These are phyloP conservation scores for Drosophila repleta DNA, from an alignment of 1,140 invertebrate genomes.

Conservation along the genomic window DNA sequence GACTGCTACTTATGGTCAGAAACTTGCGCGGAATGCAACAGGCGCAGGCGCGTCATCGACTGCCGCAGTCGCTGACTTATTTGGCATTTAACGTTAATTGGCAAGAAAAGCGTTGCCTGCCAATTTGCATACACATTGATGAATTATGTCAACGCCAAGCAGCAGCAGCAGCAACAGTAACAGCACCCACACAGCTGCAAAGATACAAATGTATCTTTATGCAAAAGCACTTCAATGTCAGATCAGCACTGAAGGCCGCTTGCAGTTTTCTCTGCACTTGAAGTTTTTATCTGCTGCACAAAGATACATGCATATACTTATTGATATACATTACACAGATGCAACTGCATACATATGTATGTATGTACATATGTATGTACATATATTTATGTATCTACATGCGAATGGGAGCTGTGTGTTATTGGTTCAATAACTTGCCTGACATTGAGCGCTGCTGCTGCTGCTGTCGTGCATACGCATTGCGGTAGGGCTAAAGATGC, in stretches of 20 bases:
- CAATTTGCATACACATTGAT: slow-evolving; percentile 42
- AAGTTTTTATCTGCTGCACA: slow-evolving; percentile 57
- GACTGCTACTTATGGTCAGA: slow-evolving; percentile 54
- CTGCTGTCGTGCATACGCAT: slow-evolving; percentile 29
- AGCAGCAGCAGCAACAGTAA: neutral
- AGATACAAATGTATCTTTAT: slow-evolving; percentile 14
- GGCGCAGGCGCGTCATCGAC: slow-evolving; percentile 62
- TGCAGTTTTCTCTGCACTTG: slow-evolving; percentile 49
- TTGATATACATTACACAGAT: slow-evolving; percentile 9
- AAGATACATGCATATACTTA: slow-evolving; percentile 6
- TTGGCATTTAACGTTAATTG: slow-evolving; percentile 73
- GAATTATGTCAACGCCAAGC: slow-evolving; percentile 52
- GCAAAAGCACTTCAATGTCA: slow-evolving; percentile 68
- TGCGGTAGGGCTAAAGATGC: slow-evolving; percentile 57
- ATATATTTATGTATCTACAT: slow-evolving; percentile 30
- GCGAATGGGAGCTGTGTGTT: slow-evolving; percentile 52
- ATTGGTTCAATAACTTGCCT: slow-evolving; percentile 71
- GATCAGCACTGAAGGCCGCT: slow-evolving; percentile 64
- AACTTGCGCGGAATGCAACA: slow-evolving; percentile 61
- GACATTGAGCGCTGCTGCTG: slow-evolving; percentile 54
- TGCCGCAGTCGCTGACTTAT: slow-evolving; percentile 43
- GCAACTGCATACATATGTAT: slow-evolving; percentile 6
- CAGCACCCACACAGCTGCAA: neutral
- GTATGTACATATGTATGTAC: neutral
- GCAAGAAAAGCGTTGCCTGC: slow-evolving; percentile 50